Evolutionary conservation across 2,113 vertebrate species (phyloP).

Genomic region (Emydura subglobosa): DNA sequence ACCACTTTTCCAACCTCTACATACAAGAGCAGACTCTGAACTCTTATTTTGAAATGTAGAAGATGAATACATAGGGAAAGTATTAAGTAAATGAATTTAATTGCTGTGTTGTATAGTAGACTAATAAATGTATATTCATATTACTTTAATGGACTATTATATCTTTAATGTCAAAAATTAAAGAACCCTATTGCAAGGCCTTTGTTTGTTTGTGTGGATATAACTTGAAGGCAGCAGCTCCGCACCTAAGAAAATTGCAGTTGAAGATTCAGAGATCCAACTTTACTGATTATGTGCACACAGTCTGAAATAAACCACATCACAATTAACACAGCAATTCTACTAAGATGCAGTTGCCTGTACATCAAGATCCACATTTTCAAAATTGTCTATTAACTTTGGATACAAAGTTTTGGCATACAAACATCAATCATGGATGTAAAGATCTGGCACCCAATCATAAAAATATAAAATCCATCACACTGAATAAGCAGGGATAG

Average conservation of each 20-base stretch:
- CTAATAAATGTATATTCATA: not conserved
- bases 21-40: not conserved
- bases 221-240: not conserved
- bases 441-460: not conserved
- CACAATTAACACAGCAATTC: not conserved
- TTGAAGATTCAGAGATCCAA: not conserved
- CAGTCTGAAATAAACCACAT: not conserved
- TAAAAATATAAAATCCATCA: not conserved
- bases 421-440: not conserved
- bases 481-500: not conserved
- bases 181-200: not conserved
- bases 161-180: not conserved
- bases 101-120: not conserved
- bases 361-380: not conserved
- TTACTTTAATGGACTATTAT: not conserved
- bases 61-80: not conserved
- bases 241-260: not conserved
- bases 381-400: not conserved
- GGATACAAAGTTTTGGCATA: not conserved
- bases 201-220: not conserved
- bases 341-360: not conserved
- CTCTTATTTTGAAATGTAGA: not conserved
- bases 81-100: not conserved
- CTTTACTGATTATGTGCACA: rapidly evolving
- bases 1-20: not conserved